Percentiles rank a stretch among this genome's conserved stretches.
phyloP scores from a whole-genome alignment of 2,113 vertebrate species.

The Actenoides lindsayi region DNA sequence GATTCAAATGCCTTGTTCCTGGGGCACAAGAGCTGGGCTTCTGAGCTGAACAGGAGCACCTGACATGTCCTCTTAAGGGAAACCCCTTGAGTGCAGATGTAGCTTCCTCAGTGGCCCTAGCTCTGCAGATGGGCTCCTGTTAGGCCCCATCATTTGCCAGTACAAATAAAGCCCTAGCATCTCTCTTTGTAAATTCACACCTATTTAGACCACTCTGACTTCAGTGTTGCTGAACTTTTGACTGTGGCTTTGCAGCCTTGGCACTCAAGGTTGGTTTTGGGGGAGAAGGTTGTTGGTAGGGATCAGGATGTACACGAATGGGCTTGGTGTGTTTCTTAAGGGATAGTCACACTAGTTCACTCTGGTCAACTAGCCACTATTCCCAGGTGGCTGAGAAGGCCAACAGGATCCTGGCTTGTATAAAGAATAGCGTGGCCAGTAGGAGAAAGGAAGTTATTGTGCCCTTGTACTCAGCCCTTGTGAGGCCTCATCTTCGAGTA shows the following conservation, averaged over 20 bases:
- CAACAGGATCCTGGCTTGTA: too few species aligned
- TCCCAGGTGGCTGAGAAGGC: too few species aligned
- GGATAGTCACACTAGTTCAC: neutral
- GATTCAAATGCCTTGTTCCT: neutral
- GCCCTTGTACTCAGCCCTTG: too few species aligned
- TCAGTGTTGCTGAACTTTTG: neutral
- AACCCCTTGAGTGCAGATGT: accelerated
- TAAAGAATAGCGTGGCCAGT: too few species aligned
- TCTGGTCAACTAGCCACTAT: neutral
- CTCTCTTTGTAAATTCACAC: neutral
- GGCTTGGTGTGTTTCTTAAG: neutral
- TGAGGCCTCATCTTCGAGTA: too few species aligned
- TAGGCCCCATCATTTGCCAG: neutral
- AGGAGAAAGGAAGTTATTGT: too few species aligned
- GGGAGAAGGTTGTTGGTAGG: neutral
- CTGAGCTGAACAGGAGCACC: neutral
- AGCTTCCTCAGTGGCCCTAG: neutral
- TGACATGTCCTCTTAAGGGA: neutral
- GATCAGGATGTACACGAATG: neutral
- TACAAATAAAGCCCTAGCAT: neutral
- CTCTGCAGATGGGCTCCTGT: neutral
- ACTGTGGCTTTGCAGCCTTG: neutral
- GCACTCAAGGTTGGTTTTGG: neutral
- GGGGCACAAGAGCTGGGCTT: neutral
- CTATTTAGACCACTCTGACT: neutral